phyloP scores from a whole-genome alignment of 2,797 vertebrate species.

The Gymnodraco acuticeps region DNA sequence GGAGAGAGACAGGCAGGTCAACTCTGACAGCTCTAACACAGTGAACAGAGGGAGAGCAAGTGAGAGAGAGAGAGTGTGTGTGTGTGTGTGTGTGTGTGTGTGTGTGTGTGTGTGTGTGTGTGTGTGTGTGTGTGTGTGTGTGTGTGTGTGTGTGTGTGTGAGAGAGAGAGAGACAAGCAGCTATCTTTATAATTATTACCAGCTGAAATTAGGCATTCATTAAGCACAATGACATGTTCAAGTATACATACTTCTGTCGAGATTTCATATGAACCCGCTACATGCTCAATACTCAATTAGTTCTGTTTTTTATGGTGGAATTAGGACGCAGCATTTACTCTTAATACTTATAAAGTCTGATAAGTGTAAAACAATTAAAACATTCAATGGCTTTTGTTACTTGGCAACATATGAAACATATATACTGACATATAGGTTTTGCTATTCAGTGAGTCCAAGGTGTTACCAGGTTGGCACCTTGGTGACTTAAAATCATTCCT shows the following conservation, averaged over 20 bases:
- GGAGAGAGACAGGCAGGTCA: constrained; percentile 80
- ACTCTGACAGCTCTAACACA: constrained; percentile 71
- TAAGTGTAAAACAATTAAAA: constrained; percentile 2
- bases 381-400: background rate
- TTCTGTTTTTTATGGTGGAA: background rate
- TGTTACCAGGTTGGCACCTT: background rate
- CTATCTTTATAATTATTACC: background rate
- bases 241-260: background rate
- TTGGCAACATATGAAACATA: constrained; percentile 4
- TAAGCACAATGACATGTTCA: background rate
- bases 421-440: background rate
- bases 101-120: background rate
- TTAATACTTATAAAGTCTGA: background rate
- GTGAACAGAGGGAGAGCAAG: constrained; percentile 50
- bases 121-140: background rate
- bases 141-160: background rate
- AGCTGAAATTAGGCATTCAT: background rate
- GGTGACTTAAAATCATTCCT: background rate
- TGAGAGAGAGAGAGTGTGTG: background rate
- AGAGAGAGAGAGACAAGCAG: background rate
- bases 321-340: background rate
- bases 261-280: background rate
- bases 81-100: background rate
- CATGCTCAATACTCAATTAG: background rate
- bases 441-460: background rate